phyloP scores from a whole-genome alignment of 2,113 vertebrate species.

The Periophthalmodon schlosseri region DNA sequence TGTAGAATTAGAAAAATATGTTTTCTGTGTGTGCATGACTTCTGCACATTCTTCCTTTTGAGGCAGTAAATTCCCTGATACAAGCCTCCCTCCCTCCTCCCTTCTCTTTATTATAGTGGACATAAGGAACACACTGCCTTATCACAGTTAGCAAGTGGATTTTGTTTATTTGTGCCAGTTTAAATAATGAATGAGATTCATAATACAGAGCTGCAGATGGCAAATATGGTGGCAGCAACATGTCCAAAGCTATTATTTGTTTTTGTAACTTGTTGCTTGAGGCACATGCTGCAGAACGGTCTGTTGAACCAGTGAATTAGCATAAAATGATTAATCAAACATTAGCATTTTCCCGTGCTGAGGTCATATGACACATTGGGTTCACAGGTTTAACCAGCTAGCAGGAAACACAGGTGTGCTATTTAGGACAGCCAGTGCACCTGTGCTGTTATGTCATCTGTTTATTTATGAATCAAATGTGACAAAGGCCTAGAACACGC shows the following conservation, averaged over 20 bases:
- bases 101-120: not conserved
- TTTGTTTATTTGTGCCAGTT: not conserved
- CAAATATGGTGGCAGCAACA: not conserved
- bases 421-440: conserved; percentile 1
- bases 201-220: not conserved
- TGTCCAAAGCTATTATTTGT: not conserved
- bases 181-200: not conserved
- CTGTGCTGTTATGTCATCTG: not conserved
- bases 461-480: not conserved
- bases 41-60: not conserved
- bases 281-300: not conserved
- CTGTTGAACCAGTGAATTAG: not conserved
- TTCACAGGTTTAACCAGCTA: not conserved
- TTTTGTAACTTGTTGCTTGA: not conserved
- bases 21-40: not conserved
- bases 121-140: not conserved
- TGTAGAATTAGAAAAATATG: too few relatives aligned
- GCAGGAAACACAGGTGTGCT: not conserved
- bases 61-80: too few relatives aligned
- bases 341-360: not conserved
- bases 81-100: too few relatives aligned
- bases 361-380: not conserved
- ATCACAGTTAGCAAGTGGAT: not conserved
- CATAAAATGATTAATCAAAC: not conserved
- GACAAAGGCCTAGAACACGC: not conserved